These are phyloP conservation scores for Pediacus dermestoides DNA, from an alignment of 2,888 invertebrate genomes.

Conservation along the genomic window DNA sequence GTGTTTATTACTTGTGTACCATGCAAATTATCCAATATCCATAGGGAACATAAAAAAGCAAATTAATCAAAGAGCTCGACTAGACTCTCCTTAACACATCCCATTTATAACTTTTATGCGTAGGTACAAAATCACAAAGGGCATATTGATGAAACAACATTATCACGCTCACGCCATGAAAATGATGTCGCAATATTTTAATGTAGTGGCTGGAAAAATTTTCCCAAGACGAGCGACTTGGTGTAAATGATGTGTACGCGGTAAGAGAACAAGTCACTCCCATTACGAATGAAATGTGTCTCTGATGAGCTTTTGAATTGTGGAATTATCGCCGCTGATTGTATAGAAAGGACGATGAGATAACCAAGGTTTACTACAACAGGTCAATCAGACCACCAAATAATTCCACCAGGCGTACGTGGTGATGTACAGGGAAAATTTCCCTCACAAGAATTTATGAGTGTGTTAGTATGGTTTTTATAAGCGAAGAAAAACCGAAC, in stretches of 20 bases:
- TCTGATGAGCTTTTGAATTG: conserved; percentile 51
- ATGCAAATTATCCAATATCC: conserved; percentile 25
- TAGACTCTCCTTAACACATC: no score
- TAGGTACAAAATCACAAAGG: no score
- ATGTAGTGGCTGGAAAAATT: no score
- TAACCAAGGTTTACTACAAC: conserved; percentile 28
- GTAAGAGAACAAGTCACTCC: conserved; percentile 45
- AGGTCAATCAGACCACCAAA: conserved; percentile 17
- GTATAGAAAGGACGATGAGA: conserved; percentile 36
- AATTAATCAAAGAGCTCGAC: no score
- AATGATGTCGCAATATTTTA: no score
- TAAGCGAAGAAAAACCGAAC: background rate
- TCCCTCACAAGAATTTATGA: background rate
- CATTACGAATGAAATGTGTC: conserved; percentile 49
- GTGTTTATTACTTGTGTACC: conserved; percentile 38
- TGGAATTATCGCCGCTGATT: conserved; percentile 48
- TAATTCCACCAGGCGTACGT: conserved; percentile 3
- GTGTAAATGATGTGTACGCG: conserved; percentile 26
- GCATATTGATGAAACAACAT: no score
- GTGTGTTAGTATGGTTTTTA: no score
- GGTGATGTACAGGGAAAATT: no score
- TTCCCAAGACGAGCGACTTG: no score
- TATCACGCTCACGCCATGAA: no score
- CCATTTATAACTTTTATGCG: no score
- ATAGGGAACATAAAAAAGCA: no score